Evolutionary conservation across 2,888 invertebrate species (phyloP).

Genomic region (Andrena fulva): DNA sequence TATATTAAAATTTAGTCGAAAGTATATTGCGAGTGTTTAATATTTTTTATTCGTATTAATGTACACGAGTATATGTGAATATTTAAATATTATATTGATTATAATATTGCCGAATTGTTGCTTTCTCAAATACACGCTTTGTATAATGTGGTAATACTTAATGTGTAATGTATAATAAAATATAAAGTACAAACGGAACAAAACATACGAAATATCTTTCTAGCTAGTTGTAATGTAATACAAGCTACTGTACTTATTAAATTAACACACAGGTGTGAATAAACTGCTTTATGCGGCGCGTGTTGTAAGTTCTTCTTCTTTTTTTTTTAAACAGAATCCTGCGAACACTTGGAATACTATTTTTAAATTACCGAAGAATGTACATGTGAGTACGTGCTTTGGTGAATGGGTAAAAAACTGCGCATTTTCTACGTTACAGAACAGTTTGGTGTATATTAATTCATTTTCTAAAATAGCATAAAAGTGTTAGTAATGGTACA

Average conservation of each 20-base stretch:
- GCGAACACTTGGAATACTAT: slow-evolving; percentile 9
- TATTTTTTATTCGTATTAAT: background rate
- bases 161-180: background rate
- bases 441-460: background rate
- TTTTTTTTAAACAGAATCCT: background rate
- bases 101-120: background rate
- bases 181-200: background rate
- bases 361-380: slow-evolving; percentile 16
- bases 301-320: slow-evolving; percentile 3
- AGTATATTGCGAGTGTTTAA: background rate
- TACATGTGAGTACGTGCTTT: background rate
- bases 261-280: slow-evolving; percentile 55
- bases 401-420: background rate
- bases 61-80: background rate
- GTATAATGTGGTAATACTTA: background rate
- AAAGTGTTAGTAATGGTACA: too few relatives aligned
- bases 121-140: background rate
- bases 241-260: slow-evolving; percentile 50
- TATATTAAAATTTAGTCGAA: background rate
- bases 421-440: background rate
- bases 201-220: slow-evolving; percentile 33
- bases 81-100: background rate
- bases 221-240: slow-evolving; percentile 14
- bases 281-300: slow-evolving; percentile 34
- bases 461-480: background rate